Percentiles rank a stretch among this genome's conserved stretches.
Evolutionary conservation across 2,888 invertebrate species (phyloP).

Genomic region (Rhagium mordax): DNA sequence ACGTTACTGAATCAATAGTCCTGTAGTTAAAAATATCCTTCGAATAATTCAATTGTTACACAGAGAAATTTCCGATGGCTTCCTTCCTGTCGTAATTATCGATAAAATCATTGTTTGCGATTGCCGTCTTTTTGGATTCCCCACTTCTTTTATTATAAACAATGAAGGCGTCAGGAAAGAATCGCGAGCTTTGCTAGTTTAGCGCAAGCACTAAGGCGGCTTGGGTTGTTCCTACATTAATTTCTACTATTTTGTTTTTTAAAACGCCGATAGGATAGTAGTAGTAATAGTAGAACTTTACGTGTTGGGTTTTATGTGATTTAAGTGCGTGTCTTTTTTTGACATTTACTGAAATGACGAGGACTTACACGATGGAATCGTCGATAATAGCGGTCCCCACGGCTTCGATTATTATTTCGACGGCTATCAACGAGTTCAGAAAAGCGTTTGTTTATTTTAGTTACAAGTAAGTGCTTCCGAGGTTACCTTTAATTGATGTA

Average conservation of each 20-base stretch:
- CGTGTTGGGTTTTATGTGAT: not conserved
- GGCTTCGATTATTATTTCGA: conserved; percentile 71
- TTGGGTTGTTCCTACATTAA: conserved; percentile 54
- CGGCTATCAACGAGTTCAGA: conserved; percentile 71
- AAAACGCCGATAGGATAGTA: conserved; percentile 49
- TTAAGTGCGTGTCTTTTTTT: not conserved
- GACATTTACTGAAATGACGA: conserved; percentile 46
- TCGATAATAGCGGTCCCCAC: conserved; percentile 69
- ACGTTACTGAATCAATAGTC: conserved; percentile 3
- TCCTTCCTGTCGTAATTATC: conserved; percentile 20
- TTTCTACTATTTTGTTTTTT: conserved; percentile 55
- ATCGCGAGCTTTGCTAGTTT: conserved; percentile 11
- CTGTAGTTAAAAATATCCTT: conserved; percentile 16
- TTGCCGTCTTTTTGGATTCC: not conserved
- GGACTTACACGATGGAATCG: conserved; percentile 60
- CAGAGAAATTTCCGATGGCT: conserved; percentile 25
- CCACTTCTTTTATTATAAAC: not conserved
- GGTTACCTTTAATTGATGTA: not conserved
- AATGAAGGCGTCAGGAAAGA: conserved; percentile 9
- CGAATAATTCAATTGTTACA: conserved; percentile 23
- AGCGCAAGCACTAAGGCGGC: conserved; percentile 11
- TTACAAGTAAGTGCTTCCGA: conserved; percentile 69
- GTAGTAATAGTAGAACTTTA: conserved; percentile 57
- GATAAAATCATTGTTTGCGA: conserved; percentile 20
- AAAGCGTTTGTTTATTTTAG: conserved; percentile 71